Conservation (phyloP, 1,140 invertebrate species). For the Cyclargus thomasi region DNA sequence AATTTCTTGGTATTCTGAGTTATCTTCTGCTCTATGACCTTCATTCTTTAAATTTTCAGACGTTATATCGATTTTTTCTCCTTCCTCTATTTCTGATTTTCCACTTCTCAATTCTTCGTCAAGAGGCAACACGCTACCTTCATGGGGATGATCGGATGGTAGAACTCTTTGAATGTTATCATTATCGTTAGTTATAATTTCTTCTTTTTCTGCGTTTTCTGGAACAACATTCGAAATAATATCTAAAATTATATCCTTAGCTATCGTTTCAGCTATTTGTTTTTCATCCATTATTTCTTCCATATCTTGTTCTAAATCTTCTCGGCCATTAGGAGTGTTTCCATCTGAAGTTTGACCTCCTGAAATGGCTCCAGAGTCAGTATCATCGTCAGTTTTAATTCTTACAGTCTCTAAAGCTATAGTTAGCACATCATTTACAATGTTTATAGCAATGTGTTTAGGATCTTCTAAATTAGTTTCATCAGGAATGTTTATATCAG, state of each 20-base stretch:
- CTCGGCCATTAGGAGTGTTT: conserved; percentile 65
- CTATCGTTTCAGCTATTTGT: conserved; percentile 48
- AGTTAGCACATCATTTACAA: conserved; percentile 69
- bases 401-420: conserved; percentile 69
- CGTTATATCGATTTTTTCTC: conserved; percentile 22
- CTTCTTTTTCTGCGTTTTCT: conserved; percentile 38
- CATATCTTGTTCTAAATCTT: conserved; percentile 65
- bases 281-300: conserved; percentile 57
- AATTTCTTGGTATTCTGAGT: conserved; percentile 72
- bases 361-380: conserved; percentile 63
- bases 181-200: conserved; percentile 22
- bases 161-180: conserved; percentile 35
- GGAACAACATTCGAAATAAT: conserved; percentile 45
- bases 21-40: conserved; percentile 48
- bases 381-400: conserved; percentile 62
- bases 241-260: conserved; percentile 52
- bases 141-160: conserved; percentile 54
- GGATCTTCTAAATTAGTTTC: conserved; percentile 76
- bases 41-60: conserved; percentile 62
- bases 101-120: conserved; percentile 64
- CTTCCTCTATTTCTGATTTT: conserved; percentile 36
- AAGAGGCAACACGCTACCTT: conserved; percentile 64
- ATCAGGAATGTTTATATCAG: conserved; percentile 71
- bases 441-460: conserved; percentile 65
- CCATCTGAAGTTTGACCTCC: conserved; percentile 63